Base-by-base conservation (phyloP, 2,888 invertebrate species). In the Pegoplata infirma region DNA sequence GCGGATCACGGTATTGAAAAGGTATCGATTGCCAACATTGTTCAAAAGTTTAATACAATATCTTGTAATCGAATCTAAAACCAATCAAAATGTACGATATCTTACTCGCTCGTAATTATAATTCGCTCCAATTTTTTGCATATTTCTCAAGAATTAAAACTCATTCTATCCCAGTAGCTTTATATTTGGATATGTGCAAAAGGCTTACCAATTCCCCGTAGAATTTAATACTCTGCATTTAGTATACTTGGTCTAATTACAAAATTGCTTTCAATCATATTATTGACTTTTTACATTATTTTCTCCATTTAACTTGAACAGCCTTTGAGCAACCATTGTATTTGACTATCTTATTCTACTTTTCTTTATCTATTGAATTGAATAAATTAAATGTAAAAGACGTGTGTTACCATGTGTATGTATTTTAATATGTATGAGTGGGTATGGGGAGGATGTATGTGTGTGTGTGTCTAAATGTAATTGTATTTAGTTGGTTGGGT, bases 361-460 rank as follows among this genome's bases (percentile, higher is more conserved):
- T 10, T 17, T 5, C 32, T 32, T 32, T 36, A 51, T 68, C 19
- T 59, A 36, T 16, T 32, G 49, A 59, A 71, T 71, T 51, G 71
- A 47, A 63, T 71, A 61, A 75, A 71, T 79, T 79, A 75, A 67
- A 71, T 71, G 51, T 58, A n/a, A 49, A 71, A 61, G 40, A 74
- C 69, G 36, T 64, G 55, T 55, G 14, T 23, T 32, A 61, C 69
- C 59, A 61, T 47, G 68, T 53, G 40, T n/a, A n/a, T n/a, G 21
- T n/a, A 28, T 49, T 36, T 69, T 58, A 12, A 0, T 7, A 46
- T 55, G n/a, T n/a, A n/a, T n/a, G n/a, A n/a, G n/a, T n/a, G n/a
- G n/a, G n/a, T n/a, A n/a, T 14, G 14, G 49, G 14, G 10, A 10
- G 14, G 49, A 16, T 58, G 5, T 19, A 6, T 19, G n/a, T 28